Percentiles rank a stretch among this genome's conserved stretches.
These are phyloP conservation scores for Folsomia candida DNA, from an alignment of 2,888 invertebrate species.

Conservation along the genomic window DNA sequence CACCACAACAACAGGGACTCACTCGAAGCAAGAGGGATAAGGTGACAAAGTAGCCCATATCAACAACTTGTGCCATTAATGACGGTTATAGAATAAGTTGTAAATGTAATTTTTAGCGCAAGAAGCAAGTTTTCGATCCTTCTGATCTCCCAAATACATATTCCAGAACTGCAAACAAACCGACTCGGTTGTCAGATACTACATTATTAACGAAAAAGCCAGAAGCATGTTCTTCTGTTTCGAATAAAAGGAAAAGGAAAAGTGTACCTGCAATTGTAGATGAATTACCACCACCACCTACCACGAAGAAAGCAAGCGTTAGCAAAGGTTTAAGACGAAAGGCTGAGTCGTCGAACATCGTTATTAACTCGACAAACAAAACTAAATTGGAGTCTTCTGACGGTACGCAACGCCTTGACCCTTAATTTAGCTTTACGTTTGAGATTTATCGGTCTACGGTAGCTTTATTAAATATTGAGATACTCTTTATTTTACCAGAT, in stretches of 20 bases:
- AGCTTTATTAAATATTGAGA: too few species aligned
- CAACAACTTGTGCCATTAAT: neutral
- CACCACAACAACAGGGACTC: neutral
- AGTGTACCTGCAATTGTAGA: neutral
- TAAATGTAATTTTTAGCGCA: constrained; percentile 60
- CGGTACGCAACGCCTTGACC: too few species aligned
- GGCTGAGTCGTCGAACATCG: too few species aligned
- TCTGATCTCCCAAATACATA: constrained; percentile 63
- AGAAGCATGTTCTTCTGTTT: neutral
- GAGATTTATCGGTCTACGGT: too few species aligned
- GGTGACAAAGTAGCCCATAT: neutral
- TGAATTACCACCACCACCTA: neutral
- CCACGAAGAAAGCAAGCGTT: neutral
- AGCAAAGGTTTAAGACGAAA: too few species aligned
- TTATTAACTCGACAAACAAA: too few species aligned
- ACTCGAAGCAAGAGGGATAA: constrained; percentile 18
- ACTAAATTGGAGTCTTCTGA: too few species aligned
- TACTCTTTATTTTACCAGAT: too few species aligned
- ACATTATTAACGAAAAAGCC: neutral
- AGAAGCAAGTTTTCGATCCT: constrained; percentile 81
- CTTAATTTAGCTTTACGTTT: too few species aligned
- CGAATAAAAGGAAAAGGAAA: neutral
- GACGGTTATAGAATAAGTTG: neutral
- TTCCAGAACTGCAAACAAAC: neutral
- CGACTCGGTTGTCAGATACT: neutral